Evolutionary conservation across 2,888 invertebrate genomes (phyloP), one percentile per base, ranked within the genome.

Genomic region (Synanthedon myopaeformis): DNA sequence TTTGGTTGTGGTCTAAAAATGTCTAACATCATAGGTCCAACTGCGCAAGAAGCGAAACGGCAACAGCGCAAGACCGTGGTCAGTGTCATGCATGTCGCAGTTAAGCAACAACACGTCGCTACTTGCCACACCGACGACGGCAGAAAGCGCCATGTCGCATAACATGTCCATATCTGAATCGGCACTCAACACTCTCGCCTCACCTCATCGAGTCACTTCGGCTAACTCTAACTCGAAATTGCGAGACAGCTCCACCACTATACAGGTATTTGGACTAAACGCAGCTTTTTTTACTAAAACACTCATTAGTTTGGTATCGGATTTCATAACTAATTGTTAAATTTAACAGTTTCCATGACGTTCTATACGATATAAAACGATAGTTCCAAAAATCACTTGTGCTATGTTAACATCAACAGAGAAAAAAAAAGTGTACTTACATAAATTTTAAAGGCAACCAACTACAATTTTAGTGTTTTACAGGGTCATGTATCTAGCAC

Each of bases 81-180:
- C 96, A 57, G 95, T 96, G 5, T 95, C 96, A 6, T 96, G 95
- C 65, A 89, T 96, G 42, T 93, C 94, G 12, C 94, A 94, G 72
- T 81, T 93, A 57, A 89, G 89, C 64, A 88, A 89, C 55, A 79
- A 80, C 54, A 72, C 79, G 3, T 85, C 86, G 11, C 80, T 87
- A 0, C 81, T 74, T 13, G 81, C 87, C 53, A 82, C 84, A 58
- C 72, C 87, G 59, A 78, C 82, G 0, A 69, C 76, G 4, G 57
- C 66, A 17, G 70, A 70, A 55, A 73, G 82, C 58, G 78, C 74
- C 61, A 82, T 84, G 69, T 84, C 89, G 1, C 79, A 89, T 69
- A 91, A 92, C 63, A 93, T 95, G 82, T 96, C 96, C 4, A 95
- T 94, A 61, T 96, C 96, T 3, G 96, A 97, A 80, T 95, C 96